These are phyloP conservation scores for Dicranocentrus wangi DNA, from an alignment of 2,888 invertebrate genomes.

Conservation along the genomic window DNA sequence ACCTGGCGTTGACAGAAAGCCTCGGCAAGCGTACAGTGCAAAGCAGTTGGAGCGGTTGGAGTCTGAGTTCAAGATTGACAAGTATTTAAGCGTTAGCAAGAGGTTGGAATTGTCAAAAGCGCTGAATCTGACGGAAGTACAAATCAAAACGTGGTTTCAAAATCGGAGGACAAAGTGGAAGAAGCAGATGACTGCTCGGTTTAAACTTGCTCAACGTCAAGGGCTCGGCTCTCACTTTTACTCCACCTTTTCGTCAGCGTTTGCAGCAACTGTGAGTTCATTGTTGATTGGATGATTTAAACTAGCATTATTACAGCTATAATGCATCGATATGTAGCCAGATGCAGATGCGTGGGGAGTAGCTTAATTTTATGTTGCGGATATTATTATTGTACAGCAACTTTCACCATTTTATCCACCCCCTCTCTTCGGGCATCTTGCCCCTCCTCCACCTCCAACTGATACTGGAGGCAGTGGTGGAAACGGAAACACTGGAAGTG, in stretches of 20 bases:
- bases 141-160: too few species aligned
- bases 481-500: too few species aligned
- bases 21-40: conserved; percentile 95
- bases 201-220: conserved; percentile 91
- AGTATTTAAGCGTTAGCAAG: conserved; percentile 96
- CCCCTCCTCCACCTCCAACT: conserved; percentile 1
- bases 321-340: too few species aligned
- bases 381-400: conserved; percentile 26
- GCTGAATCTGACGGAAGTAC: conserved; percentile 91
- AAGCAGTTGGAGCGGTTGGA: conserved; percentile 93
- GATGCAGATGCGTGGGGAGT: too few species aligned
- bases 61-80: conserved; percentile 95
- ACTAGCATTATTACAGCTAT: too few species aligned
- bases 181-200: conserved; percentile 86
- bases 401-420: conserved; percentile 67
- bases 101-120: conserved; percentile 93
- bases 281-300: too few species aligned
- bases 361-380: too few species aligned
- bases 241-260: too few species aligned
- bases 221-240: too few species aligned
- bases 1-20: conserved; percentile 93
- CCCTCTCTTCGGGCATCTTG: conserved; percentile 44
- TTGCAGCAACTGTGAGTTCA: too few species aligned
- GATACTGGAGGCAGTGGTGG: not conserved
- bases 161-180: conserved; percentile 63